These are phyloP conservation scores for Rhynchophorus ferrugineus DNA, from an alignment of 1,140 invertebrate species.

Conservation along the genomic window DNA sequence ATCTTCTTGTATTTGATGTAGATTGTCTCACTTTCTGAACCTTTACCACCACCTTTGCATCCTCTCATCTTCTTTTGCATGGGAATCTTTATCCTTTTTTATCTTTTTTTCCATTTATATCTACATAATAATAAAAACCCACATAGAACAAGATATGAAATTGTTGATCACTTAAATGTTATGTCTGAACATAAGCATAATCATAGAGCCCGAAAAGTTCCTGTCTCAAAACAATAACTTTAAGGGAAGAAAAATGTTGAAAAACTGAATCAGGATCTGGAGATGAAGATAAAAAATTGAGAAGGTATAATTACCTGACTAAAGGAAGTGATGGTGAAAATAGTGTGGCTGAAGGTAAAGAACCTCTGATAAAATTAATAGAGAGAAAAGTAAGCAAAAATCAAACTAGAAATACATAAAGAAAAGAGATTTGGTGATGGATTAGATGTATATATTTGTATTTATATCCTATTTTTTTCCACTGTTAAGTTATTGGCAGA, in stretches of 20 bases:
- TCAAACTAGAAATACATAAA: conserved; percentile 90
- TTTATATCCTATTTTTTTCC: conserved; percentile 95
- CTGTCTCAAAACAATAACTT: conserved; percentile 66
- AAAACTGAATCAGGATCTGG: conserved; percentile 48
- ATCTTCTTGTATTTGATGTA: too few relatives aligned
- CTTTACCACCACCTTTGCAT: too few relatives aligned
- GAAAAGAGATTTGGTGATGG: conserved; percentile 91
- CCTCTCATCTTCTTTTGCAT: too few relatives aligned
- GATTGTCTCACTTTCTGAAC: too few relatives aligned
- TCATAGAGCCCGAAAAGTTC: conserved; percentile 86
- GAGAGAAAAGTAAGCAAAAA: conserved; percentile 59
- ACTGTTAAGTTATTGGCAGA: conserved; percentile 92
- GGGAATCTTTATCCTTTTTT: too few relatives aligned
- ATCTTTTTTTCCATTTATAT: too few relatives aligned
- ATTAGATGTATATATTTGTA: conserved; percentile 96
- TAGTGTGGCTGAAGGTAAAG: conserved; percentile 36
- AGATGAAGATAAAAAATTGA: conserved; percentile 38
- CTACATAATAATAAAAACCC: too few relatives aligned
- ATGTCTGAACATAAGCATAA: conserved; percentile 92
- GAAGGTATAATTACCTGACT: conserved; percentile 33
- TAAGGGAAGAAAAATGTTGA: conserved; percentile 59
- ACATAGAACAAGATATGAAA: conserved; percentile 69
- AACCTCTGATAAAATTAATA: conserved; percentile 33
- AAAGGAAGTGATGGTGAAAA: conserved; percentile 39
- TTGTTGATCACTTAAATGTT: conserved; percentile 71